Percentiles rank a stretch among this genome's conserved stretches.
These are phyloP conservation scores for Nomada ferruginata DNA, from an alignment of 2,888 invertebrate genomes.

Conservation along the genomic window DNA sequence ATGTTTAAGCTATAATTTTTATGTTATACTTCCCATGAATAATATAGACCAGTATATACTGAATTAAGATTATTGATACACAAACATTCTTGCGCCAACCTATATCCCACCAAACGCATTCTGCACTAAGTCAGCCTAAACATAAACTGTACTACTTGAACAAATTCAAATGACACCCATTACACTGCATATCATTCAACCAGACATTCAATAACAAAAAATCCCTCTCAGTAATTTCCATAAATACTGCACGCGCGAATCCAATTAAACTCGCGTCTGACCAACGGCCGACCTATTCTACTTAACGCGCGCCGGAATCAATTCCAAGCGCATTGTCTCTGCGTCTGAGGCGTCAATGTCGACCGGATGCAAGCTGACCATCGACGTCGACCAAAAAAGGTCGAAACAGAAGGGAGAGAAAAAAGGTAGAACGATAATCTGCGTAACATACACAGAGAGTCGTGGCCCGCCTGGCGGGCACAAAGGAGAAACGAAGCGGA, in stretches of 20 bases:
- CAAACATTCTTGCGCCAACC: no score
- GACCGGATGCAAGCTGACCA: slow-evolving; percentile 51
- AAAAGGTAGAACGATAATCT: slow-evolving; percentile 63
- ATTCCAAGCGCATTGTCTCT: slow-evolving; percentile 40
- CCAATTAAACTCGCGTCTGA: not conserved
- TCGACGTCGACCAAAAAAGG: slow-evolving; percentile 33
- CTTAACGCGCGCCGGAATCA: slow-evolving; percentile 14
- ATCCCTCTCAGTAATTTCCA: not conserved
- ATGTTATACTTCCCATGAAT: no score
- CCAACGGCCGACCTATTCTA: not conserved
- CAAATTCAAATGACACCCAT: no score
- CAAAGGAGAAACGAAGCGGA: slow-evolving; percentile 9
- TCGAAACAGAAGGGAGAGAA: no score
- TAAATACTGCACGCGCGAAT: not conserved
- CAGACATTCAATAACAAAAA: no score
- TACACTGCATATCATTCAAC: no score
- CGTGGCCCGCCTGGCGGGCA: slow-evolving; percentile 21
- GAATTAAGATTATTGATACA: no score
- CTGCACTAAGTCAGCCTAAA: no score
- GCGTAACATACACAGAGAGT: slow-evolving; percentile 54
- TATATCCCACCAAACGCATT: no score
- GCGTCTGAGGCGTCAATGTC: slow-evolving; percentile 41
- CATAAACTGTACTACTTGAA: no score
- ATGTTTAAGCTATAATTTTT: no score
- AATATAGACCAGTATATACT: no score